These are phyloP conservation scores for Solen grandis DNA, from an alignment of 1,140 invertebrate species.

Conservation along the genomic window DNA sequence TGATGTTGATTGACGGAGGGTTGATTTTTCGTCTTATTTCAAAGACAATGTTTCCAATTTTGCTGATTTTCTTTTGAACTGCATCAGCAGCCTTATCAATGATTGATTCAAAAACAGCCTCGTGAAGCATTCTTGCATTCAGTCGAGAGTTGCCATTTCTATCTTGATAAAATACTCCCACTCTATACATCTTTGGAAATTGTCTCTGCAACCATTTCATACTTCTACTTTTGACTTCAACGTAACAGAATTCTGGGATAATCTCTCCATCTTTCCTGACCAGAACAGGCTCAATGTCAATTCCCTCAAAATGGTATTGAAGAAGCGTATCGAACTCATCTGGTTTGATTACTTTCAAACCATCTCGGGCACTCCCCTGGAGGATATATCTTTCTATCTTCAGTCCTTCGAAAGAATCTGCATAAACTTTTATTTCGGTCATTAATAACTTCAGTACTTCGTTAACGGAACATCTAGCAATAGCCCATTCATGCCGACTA, in stretches of 20 bases:
- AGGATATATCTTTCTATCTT: conserved; percentile 25
- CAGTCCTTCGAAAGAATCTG: not conserved
- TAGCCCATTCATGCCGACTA: not conserved
- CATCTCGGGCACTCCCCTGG: conserved; percentile 40
- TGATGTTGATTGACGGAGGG: conserved; percentile 33
- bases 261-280: too few species aligned
- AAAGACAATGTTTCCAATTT: too few species aligned
- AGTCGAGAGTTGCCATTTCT: not conserved
- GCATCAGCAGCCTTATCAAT: conserved; percentile 8
- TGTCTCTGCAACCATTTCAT: too few species aligned
- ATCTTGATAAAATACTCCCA: conserved; percentile 1
- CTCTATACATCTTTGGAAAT: too few species aligned
- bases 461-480: conserved; percentile 6
- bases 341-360: conserved; percentile 28
- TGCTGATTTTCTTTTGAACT: conserved; percentile 10
- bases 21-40: conserved; percentile 34
- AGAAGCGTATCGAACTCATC: conserved; percentile 33
- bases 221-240: too few species aligned
- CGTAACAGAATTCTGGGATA: too few species aligned
- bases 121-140: conserved; percentile 20
- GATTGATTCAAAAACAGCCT: conserved; percentile 20
- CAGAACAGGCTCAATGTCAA: too few species aligned
- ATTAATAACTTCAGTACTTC: conserved; percentile 18
- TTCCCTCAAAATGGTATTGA: conserved; percentile 37
- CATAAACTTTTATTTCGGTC: not conserved